Evolutionary conservation across 2,113 vertebrate species (phyloP), one percentile per base, ranked within the genome.

Genomic region (Brachyhypopomus occidentalis): DNA sequence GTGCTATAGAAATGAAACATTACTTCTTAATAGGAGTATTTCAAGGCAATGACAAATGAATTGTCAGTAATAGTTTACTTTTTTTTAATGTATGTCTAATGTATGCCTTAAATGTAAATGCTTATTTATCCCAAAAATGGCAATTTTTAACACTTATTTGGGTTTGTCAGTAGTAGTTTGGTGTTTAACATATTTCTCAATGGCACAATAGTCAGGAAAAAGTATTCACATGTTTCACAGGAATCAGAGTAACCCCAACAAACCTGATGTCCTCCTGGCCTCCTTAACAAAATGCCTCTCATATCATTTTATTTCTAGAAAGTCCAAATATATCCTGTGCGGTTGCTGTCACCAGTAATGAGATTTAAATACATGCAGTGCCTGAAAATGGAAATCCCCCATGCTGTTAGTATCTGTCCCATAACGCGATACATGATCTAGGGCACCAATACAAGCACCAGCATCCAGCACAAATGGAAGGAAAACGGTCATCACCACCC

Each of bases 291-390:
- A 85, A 81, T 83, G 73, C 83, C 77, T 76, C 75, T 77, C 80
- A 79, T 87, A 88, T 86, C 78, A 83, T 76, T 83, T 87, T 82
- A 86, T 88, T 88, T 81, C 78, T 83, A 87, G 85, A 81, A 83
- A 83, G 83, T 84, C 81, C 84, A 89, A 88, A 88, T 86, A 87
- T 89, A 88, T 83, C 81, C 76, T 56, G 82, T 87, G 87, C 17
- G 84, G 83, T 89, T 83, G 82, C 83, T 86, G 85, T 88, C 86
- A 85, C 85, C 52, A 71, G 82, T 86, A 72, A 83, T 85, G 72
- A 69, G 83, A 77, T 88, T 89, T 85, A 85, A 84, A 89, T 80
- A 78, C 70, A 77, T 79, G 71, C 83, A 72, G 63, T 41, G 72
- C 48, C 78, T 82, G 36, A 78, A 63, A 75, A 82, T 83, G 78